These are phyloP conservation scores for Xylocopa sonorina DNA, from an alignment of 1,140 invertebrate genomes.

Conservation along the genomic window DNA sequence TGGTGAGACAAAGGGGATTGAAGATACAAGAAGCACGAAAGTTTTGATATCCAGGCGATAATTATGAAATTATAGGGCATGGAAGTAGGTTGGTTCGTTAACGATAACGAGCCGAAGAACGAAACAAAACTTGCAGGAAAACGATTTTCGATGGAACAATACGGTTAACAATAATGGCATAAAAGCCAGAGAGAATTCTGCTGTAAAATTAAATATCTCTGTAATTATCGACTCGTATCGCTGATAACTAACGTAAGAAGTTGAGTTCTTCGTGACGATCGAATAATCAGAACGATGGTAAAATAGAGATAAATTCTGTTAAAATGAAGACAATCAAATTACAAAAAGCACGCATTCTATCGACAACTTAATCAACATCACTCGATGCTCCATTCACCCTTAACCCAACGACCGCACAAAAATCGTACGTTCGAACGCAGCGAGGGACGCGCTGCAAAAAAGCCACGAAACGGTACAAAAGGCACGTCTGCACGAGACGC, in stretches of 20 bases:
- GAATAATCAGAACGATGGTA: too few species aligned
- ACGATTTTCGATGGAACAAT: too few species aligned
- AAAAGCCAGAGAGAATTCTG: background rate
- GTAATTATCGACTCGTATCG: too few species aligned
- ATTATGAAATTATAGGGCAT: background rate
- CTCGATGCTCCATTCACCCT: background rate
- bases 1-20: too few species aligned
- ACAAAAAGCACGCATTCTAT: background rate
- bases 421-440: background rate
- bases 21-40: too few species aligned
- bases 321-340: background rate
- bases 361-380: too few species aligned
- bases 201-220: background rate
- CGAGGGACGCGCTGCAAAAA: background rate
- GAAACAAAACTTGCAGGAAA: background rate
- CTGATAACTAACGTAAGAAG: too few species aligned
- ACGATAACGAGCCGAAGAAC: background rate
- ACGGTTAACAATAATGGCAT: too few species aligned
- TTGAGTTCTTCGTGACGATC: too few species aligned
- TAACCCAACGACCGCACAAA: background rate
- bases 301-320: too few species aligned
- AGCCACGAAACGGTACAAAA: background rate
- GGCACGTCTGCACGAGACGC: background rate
- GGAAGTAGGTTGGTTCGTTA: slow-evolving; percentile 5
- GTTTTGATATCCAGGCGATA: background rate